Conservation (phyloP, 2,797 vertebrate genomes). For the Rhabdomys pumilio region DNA sequence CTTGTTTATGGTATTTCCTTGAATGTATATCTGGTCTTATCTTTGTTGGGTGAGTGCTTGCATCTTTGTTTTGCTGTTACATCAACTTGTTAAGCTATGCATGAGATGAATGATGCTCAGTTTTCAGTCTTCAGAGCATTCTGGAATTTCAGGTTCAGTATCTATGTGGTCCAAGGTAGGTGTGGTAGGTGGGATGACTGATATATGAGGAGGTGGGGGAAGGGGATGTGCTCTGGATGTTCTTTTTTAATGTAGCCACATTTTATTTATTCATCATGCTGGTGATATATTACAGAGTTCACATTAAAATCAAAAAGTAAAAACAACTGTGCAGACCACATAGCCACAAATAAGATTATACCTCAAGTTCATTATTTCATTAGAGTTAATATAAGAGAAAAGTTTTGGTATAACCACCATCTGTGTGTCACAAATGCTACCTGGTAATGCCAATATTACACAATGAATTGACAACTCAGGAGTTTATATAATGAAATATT, state of each 20-base stretch:
- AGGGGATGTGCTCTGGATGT: background rate
- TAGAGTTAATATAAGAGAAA: slow-evolving; percentile 53
- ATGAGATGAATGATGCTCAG: background rate
- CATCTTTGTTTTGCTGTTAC: background rate
- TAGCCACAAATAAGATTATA: slow-evolving; percentile 3
- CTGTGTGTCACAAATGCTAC: slow-evolving; percentile 77
- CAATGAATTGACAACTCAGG: slow-evolving; percentile 88
- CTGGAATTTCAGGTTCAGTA: background rate
- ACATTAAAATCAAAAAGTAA: background rate
- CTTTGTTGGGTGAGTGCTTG: background rate
- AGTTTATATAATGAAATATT: slow-evolving; percentile 88
- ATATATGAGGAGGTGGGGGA: background rate
- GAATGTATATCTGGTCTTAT: background rate
- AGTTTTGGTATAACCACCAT: slow-evolving; percentile 80
- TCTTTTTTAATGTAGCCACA: background rate
- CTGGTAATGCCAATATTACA: slow-evolving; percentile 77
- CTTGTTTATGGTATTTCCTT: background rate
- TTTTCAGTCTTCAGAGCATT: background rate
- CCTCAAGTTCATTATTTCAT: slow-evolving; percentile 39
- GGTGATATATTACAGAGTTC: background rate
- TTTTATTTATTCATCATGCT: slow-evolving; percentile 2
- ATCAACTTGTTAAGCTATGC: background rate
- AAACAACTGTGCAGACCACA: background rate
- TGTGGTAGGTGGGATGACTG: too few species aligned
- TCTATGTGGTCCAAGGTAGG: background rate